Percentiles rank a stretch among this genome's conserved stretches.
Conservation (phyloP, 2,113 vertebrate species). For the Menura novaehollandiae region DNA sequence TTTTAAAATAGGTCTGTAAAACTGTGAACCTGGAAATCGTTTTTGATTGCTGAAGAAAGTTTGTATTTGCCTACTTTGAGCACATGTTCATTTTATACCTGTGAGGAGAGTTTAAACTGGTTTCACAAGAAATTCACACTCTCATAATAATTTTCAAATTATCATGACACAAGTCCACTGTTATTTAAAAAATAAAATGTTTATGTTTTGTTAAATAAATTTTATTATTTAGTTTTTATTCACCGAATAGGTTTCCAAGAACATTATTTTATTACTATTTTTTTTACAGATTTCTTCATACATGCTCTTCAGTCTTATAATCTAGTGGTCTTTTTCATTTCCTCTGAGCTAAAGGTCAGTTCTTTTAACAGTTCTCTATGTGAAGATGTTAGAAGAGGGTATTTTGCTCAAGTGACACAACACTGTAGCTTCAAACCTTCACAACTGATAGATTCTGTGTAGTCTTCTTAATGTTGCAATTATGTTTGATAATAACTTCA, state of each 20-base stretch:
- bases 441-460: not conserved
- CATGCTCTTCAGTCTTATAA: not conserved
- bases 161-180: not conserved
- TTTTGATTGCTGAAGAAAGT: not conserved
- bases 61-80: not conserved
- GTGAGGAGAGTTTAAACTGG: not conserved
- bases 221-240: not conserved
- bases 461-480: not conserved
- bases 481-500: not conserved
- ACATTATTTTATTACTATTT: not conserved
- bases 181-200: not conserved
- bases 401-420: not conserved
- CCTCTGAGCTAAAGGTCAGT: constrained; percentile 42
- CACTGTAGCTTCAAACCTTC: not conserved
- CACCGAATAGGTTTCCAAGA: not conserved
- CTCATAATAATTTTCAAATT: not conserved
- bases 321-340: constrained; percentile 3
- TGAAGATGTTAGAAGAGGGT: not conserved
- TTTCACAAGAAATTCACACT: not conserved
- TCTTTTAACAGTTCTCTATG: not conserved
- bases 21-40: not conserved
- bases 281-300: not conserved
- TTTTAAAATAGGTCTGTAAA: not conserved
- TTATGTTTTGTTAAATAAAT: not conserved
- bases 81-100: not conserved